Evolutionary conservation across 2,888 invertebrate species (phyloP).

Genomic region (Barypeithes pellucidus): DNA sequence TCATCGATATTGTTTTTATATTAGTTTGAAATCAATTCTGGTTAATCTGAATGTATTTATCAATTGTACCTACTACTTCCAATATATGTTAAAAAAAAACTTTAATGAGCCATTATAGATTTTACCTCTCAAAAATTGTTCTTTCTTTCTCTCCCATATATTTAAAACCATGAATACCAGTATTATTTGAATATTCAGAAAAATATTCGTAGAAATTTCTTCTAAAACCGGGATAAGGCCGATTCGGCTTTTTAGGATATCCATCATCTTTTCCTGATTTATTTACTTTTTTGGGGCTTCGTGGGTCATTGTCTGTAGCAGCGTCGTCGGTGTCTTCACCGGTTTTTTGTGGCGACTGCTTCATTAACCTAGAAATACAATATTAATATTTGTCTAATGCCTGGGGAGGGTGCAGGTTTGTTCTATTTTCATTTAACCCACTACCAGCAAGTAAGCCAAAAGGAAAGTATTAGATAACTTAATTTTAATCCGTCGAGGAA

Average conservation of each 20-base stretch:
- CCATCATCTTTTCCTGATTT: background rate
- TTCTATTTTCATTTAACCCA: too few relatives aligned
- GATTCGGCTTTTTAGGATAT: slow-evolving; percentile 51
- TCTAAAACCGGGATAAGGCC: slow-evolving; percentile 62
- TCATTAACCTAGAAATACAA: background rate
- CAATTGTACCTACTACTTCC: too few relatives aligned
- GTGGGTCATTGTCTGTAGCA: background rate
- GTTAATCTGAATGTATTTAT: too few relatives aligned
- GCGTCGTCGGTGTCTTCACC: background rate
- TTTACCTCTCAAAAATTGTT: slow-evolving; percentile 66
- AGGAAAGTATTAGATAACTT: too few relatives aligned
- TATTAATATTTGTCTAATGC: too few relatives aligned
- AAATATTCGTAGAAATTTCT: slow-evolving; percentile 64
- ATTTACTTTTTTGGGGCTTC: background rate
- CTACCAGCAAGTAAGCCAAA: too few relatives aligned
- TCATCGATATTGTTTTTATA: too few relatives aligned
- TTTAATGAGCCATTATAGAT: background rate
- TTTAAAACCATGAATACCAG: slow-evolving; percentile 67
- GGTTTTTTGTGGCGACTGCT: background rate
- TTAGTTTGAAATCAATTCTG: too few relatives aligned
- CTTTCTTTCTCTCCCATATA: slow-evolving; percentile 68
- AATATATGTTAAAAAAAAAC: too few relatives aligned
- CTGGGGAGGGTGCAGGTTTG: too few relatives aligned
- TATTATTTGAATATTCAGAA: slow-evolving; percentile 64
- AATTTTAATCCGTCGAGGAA: too few relatives aligned